Evolutionary conservation across 2,797 vertebrate genomes (phyloP).

Genomic region (Picus viridis): DNA sequence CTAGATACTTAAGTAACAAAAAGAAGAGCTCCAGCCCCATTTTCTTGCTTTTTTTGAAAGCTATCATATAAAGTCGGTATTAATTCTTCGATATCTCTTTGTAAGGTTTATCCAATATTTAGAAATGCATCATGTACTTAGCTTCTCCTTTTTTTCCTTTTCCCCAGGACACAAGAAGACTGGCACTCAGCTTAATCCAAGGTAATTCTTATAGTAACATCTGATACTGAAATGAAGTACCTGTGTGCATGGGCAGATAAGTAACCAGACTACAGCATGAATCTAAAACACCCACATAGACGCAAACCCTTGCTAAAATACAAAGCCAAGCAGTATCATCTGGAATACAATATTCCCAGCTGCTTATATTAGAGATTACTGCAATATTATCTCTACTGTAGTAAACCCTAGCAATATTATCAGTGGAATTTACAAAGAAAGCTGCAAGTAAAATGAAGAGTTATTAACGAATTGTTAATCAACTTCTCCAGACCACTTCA

Average conservation of each 20-base stretch:
- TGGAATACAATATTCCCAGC: background rate
- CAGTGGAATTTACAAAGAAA: background rate
- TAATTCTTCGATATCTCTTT: background rate
- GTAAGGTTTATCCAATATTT: background rate
- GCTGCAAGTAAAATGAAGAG: background rate
- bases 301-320: background rate
- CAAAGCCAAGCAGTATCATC: background rate
- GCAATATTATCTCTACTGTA: background rate
- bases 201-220: background rate
- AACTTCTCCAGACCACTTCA: background rate
- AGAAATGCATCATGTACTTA: background rate
- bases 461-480: background rate
- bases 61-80: background rate
- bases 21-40: background rate
- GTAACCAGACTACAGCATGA: background rate
- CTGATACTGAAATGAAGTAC: accelerated
- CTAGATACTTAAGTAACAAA: background rate
- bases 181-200: background rate
- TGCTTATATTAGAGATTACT: accelerated
- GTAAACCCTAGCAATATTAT: background rate
- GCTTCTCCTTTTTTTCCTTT: background rate
- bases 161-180: background rate
- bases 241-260: background rate
- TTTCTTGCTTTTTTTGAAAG: background rate
- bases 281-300: background rate